Evolutionary conservation across 2,797 vertebrate genomes (phyloP).

Genomic region (Hoplostethus mediterraneus): DNA sequence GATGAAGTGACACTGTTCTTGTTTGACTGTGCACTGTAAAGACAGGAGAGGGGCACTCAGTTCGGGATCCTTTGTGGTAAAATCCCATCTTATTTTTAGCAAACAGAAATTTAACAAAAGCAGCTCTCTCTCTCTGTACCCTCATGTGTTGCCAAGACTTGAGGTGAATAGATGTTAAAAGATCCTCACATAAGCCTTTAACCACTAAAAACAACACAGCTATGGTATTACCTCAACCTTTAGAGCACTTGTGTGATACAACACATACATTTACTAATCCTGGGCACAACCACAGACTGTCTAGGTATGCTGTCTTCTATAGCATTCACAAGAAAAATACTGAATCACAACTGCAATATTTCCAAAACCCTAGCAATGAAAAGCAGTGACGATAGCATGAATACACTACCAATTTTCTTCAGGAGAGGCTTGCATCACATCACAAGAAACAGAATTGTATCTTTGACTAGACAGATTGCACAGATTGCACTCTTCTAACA

Average conservation of each 20-base stretch:
- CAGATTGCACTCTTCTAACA: not conserved
- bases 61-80: not conserved
- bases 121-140: not conserved
- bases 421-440: not conserved
- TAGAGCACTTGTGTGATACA: constrained; percentile 12
- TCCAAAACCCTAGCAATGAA: not conserved
- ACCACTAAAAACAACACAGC: constrained; percentile 45
- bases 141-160: constrained; percentile 16
- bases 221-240: constrained; percentile 20
- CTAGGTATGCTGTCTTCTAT: not conserved
- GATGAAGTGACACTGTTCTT: constrained; percentile 16
- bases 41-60: not conserved
- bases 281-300: constrained; percentile 13
- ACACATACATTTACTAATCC: constrained; percentile 3
- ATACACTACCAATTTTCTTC: not conserved
- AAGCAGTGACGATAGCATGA: not conserved
- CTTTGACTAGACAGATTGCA: not conserved
- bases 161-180: constrained; percentile 27
- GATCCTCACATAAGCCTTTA: constrained; percentile 10
- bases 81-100: not conserved
- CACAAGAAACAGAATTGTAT: not conserved
- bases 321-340: not conserved
- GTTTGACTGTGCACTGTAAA: constrained; percentile 13
- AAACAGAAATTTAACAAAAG: constrained; percentile 3
- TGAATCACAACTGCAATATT: not conserved